These are phyloP conservation scores for Elephantulus edwardii DNA, from an alignment of 2,113 vertebrate species.

Conservation along the genomic window DNA sequence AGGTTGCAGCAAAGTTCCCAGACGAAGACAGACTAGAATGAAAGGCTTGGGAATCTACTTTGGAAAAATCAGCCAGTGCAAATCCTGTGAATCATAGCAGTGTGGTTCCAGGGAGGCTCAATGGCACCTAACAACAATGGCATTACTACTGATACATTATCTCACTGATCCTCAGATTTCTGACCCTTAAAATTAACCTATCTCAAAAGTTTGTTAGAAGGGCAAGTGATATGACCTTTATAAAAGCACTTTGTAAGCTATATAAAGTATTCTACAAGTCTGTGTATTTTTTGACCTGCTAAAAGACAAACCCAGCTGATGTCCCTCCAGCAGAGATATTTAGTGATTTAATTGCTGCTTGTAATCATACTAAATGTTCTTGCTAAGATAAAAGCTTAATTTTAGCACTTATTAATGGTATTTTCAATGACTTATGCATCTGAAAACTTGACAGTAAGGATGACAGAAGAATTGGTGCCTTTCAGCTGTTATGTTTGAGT, in stretches of 20 bases:
- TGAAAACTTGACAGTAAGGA: too few species aligned
- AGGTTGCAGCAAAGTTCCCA: background rate
- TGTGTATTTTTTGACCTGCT: background rate
- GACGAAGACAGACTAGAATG: background rate
- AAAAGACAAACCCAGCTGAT: background rate
- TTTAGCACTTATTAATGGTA: background rate
- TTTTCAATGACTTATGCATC: too few species aligned
- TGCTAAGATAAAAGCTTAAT: background rate
- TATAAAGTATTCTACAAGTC: background rate
- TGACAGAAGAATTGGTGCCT: too few species aligned
- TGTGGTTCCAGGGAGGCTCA: background rate
- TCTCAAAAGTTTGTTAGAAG: background rate
- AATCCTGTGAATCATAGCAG: background rate
- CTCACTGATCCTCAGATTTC: background rate
- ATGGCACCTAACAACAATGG: background rate
- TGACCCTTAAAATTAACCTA: background rate
- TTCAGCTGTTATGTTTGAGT: too few species aligned
- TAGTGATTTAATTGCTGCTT: constrained; percentile 23
- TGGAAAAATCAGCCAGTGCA: background rate
- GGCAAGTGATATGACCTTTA: background rate
- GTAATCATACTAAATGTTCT: constrained; percentile 10
- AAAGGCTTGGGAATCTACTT: too few species aligned
- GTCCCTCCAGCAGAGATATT: background rate
- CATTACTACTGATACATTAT: background rate
- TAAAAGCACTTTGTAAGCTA: background rate